Evolutionary conservation across 1,140 invertebrate genomes (phyloP).

Genomic region (Drosophila nannoptera): DNA sequence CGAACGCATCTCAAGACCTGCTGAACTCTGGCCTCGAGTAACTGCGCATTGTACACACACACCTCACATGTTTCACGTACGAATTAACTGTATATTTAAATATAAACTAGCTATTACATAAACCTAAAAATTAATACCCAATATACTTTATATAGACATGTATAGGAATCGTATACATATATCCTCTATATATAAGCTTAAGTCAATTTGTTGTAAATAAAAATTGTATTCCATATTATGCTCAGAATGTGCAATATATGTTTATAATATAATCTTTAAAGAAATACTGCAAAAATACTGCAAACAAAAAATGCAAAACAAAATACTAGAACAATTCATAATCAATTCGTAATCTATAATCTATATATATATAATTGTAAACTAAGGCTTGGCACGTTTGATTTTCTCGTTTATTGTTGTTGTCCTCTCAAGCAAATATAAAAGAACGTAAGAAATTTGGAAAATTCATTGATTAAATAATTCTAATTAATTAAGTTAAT

Average conservation of each 20-base stretch:
- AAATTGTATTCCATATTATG: constrained; percentile 18
- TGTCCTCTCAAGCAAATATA: constrained; percentile 51
- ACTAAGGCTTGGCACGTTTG: constrained; percentile 46
- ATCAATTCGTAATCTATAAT: constrained; percentile 12
- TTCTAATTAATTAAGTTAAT: too few species aligned
- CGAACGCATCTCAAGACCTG: constrained; percentile 48
- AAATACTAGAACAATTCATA: constrained; percentile 57
- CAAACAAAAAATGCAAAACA: constrained; percentile 17
- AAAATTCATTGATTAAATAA: too few species aligned
- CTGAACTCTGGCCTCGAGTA: constrained; percentile 20
- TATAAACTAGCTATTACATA: constrained; percentile 30
- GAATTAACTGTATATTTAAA: constrained; percentile 30
- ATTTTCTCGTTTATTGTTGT: constrained; percentile 69
- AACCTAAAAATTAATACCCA: constrained; percentile 6
- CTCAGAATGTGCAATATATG: constrained; percentile 58
- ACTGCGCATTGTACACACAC: constrained; percentile 55
- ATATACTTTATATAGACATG: neutral
- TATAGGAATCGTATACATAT: too few species aligned
- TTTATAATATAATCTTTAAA: constrained; percentile 18
- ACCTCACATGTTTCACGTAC: constrained; percentile 69
- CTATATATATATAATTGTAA: constrained; percentile 24
- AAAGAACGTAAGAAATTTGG: constrained; percentile 9
- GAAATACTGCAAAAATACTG: constrained; percentile 13
- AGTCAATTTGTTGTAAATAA: constrained; percentile 71
- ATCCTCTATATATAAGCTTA: too few species aligned